Evolutionary conservation across 2,888 invertebrate genomes (phyloP), one percentile per base, ranked within the genome.

Genomic region (Orthosia gracilis): DNA sequence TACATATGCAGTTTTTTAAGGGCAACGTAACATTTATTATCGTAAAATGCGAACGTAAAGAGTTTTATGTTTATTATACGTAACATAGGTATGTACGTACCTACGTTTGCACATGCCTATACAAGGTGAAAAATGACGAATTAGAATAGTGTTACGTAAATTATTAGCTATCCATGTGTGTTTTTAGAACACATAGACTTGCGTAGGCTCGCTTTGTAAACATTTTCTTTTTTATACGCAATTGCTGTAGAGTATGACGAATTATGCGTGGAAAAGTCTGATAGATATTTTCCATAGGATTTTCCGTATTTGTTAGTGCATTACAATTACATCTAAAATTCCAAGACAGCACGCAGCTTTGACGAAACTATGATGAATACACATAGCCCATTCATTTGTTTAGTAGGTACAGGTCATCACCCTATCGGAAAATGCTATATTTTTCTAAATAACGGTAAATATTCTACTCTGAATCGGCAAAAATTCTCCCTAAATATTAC

Each of bases 51-150:
- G 31, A 52, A 5, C 67, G 23, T 64, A 58, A 23, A n/a, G 9
- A 4, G 72, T 59, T 62, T 21, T 49, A 63, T 71, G 47, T 73
- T 63, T 66, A 62, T 40, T 47, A 11, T 54, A 58, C 66, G 61
- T 49, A 21, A 70, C 21, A 21, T 23, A 3, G 40, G 9, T 40
- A 40, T 40, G 40, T 40, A 47, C 21, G 5, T 23, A 55, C 21
- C 31, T 26, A 55, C n/a, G 64, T 64, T 63, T 79, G 74, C 15
- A 49, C 45, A 50, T 40, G 31, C 50, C 15, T 17, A 3, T 0
- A 66, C 79, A 79, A 76, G 70, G 79, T 70, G 58, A 66, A 31
- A 58, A 55, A 57, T 70, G 49, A 70, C 62, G 49, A 63, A 52
- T 66, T 58, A 40, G 54, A 61, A 45, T 15, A 57, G 54, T 18